phyloP scores from a whole-genome alignment of 64 coral and sea anemone species.

The Stichodactyla mertensii region DNA sequence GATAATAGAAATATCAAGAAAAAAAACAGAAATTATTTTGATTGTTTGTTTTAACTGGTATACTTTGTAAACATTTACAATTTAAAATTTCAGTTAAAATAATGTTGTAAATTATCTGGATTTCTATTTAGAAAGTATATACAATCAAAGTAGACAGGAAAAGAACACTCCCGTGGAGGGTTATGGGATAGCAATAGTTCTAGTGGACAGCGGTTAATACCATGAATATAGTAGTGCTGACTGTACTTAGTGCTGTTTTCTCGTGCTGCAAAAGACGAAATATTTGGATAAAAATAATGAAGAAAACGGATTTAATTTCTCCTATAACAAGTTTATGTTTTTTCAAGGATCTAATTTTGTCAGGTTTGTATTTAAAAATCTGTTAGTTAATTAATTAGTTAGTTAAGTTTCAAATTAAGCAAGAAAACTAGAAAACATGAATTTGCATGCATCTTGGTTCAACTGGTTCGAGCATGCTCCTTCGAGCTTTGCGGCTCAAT shows the following conservation, averaged over 20 bases:
- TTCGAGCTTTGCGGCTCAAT: too few species aligned
- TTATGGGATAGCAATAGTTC: background rate
- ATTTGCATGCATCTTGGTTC: background rate
- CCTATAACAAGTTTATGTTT: constrained; percentile 2
- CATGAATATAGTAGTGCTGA: background rate
- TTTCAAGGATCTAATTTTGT: background rate
- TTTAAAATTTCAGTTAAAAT: too few species aligned
- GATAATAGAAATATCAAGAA: too few species aligned
- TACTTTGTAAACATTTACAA: too few species aligned
- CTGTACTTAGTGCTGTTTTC: too few species aligned
- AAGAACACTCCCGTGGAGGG: background rate
- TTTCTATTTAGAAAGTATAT: too few species aligned
- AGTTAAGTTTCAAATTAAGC: background rate
- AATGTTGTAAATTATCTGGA: too few species aligned
- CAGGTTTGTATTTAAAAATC: constrained; percentile 4
- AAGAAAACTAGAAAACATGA: background rate
- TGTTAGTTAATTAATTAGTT: too few species aligned
- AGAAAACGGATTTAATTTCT: constrained; percentile 20
- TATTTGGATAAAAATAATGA: background rate
- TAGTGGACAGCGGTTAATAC: background rate
- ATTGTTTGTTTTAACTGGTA: too few species aligned
- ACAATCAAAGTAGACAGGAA: too few species aligned
- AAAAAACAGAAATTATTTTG: too few species aligned
- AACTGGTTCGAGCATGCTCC: too few species aligned
- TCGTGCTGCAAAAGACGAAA: background rate